phyloP scores from a whole-genome alignment of 2,888 invertebrate genomes.

The Phaonia tiefii region DNA sequence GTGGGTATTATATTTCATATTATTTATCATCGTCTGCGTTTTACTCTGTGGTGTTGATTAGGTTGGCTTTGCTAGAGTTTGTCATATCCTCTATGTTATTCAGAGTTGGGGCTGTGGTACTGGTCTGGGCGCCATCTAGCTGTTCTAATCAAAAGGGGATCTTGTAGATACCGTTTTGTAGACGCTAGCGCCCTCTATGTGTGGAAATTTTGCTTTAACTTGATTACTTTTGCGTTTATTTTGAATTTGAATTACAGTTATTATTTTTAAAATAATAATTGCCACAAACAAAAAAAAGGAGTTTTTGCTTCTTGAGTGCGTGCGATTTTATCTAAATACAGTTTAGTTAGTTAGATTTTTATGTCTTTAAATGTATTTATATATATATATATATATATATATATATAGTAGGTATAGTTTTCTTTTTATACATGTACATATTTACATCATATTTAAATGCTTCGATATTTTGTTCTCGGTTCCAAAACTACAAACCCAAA shows the following conservation, averaged over 20 bases:
- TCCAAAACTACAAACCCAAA: slow-evolving; percentile 18
- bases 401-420: slow-evolving; percentile 49
- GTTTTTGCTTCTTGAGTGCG: slow-evolving; percentile 38
- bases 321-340: slow-evolving; percentile 59
- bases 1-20: slow-evolving; percentile 21
- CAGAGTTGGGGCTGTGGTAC: not conserved
- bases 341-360: slow-evolving; percentile 50
- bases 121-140: not conserved
- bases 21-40: not conserved
- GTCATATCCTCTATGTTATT: not conserved
- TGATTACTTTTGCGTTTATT: not conserved
- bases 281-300: slow-evolving; percentile 55
- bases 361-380: slow-evolving; percentile 66
- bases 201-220: slow-evolving; percentile 30
- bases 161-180: slow-evolving; percentile 20
- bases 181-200: slow-evolving; percentile 1
- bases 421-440: slow-evolving; percentile 69
- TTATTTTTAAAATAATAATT: slow-evolving; percentile 64
- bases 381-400: slow-evolving; percentile 64
- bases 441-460: slow-evolving; percentile 65
- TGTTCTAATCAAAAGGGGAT: slow-evolving; percentile 14
- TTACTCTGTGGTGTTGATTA: not conserved
- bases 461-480: slow-evolving; percentile 54
- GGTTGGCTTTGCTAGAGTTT: not conserved
- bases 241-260: slow-evolving; percentile 43